Base-by-base conservation (phyloP, 2,888 invertebrate genomes). In the Petrolisthes cinctipes region DNA sequence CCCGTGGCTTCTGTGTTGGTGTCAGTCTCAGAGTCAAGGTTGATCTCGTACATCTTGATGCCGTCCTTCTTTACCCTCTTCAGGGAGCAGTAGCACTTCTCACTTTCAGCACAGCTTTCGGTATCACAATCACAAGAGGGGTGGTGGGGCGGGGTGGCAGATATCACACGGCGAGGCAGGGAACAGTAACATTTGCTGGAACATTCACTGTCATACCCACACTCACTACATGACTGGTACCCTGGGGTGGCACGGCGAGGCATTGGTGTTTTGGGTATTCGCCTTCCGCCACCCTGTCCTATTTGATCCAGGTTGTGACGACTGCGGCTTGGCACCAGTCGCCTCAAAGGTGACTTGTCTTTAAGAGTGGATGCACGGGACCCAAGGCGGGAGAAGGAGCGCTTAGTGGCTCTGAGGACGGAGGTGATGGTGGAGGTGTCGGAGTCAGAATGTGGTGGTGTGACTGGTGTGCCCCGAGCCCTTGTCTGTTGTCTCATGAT, bases 211-310 rank as follows among this genome's bases (percentile, higher is more conserved):
- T 97, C 97, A 92, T 95, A 96, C 91, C 95, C 95, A 92, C 97
- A 97, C 93, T 97, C 97, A 75, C 97, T 97, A 92, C 97, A 97
- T 4, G 97, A 96, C 0, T 97, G 97, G 9, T 95, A 95, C 56
- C 82, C 88, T 7, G 75, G 61, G 51, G 76, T 17, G 1, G 68
- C 71, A 6, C 83, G 76, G n/a, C 83, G 84, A 17, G 89, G 86
- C 85, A 87, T 82, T 17, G 76, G 76, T 20, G 86, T 86, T 51
- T 81, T 83, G 83, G 17, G 82, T 56, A 53, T 81, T 20, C 51
- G 5, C 37, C 73, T 75, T 14, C 82, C 57, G 66, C 56, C 76
- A 56, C 57, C 56, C 0, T 75, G 17, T n/a, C 80, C 76, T 9
- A 23, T 68, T 66, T 82, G 71, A 53, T 73, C 85, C 76, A 82